Percentiles rank a stretch among this genome's conserved stretches.
These are phyloP conservation scores for Anthrax anthrax DNA, from an alignment of 2,888 invertebrate species.

Conservation along the genomic window DNA sequence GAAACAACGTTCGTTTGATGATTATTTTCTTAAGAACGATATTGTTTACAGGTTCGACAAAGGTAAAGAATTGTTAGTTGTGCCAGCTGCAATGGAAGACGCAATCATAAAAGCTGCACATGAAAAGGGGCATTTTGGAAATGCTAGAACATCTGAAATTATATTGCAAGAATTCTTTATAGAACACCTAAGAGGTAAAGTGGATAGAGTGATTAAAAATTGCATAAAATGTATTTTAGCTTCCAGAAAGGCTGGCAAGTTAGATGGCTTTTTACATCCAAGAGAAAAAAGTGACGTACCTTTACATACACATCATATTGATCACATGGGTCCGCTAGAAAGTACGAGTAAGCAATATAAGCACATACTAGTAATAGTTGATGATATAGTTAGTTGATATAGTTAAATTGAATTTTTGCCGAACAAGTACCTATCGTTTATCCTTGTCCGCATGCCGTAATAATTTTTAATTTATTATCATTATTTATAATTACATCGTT, in stretches of 20 bases:
- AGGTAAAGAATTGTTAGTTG: constrained; percentile 9
- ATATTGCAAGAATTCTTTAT: neutral
- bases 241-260: constrained; percentile 19
- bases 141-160: constrained; percentile 1
- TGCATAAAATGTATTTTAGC: constrained; percentile 9
- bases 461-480: no score
- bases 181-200: neutral
- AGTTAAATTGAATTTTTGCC: no score
- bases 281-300: constrained; percentile 22
- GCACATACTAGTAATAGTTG: constrained; percentile 9
- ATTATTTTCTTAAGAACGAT: constrained; percentile 4
- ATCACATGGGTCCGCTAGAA: no score
- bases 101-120: constrained; percentile 2
- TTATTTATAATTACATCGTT: no score
- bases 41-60: constrained; percentile 15
- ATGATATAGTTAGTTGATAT: neutral
- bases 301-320: constrained; percentile 21
- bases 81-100: neutral
- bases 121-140: constrained; percentile 1
- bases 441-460: no score
- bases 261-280: constrained; percentile 21
- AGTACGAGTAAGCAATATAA: constrained; percentile 18
- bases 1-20: constrained; percentile 10
- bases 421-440: no score
- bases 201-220: neutral